phyloP scores from a whole-genome alignment of 1,140 invertebrate genomes.

The Lasioglossum albipes region DNA sequence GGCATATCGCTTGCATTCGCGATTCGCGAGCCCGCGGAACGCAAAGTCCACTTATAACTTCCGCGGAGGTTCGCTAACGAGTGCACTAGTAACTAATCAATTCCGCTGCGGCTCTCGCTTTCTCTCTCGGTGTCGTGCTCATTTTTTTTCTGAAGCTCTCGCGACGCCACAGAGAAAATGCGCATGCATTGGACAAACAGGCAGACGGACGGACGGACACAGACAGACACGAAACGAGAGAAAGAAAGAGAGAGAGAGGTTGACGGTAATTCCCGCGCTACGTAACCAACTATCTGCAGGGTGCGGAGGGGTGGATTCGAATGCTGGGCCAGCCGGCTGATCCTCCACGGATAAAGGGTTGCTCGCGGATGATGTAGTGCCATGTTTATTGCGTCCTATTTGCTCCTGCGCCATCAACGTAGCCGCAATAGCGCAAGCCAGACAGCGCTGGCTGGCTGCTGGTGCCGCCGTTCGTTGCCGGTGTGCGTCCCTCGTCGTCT shows the following conservation, averaged over 20 bases:
- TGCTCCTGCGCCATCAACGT: conserved; percentile 64
- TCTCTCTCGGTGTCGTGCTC: neutral
- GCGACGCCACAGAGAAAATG: neutral
- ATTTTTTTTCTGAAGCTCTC: conserved; percentile 4
- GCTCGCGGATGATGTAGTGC: conserved; percentile 67
- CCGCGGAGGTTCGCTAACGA: neutral
- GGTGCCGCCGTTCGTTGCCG: no score
- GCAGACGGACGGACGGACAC: neutral
- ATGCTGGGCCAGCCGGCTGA: conserved; percentile 26
- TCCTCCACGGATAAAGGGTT: conserved; percentile 66
- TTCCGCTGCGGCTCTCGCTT: neutral
- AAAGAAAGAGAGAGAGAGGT: no score
- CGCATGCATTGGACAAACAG: neutral
- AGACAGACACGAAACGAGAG: no score
- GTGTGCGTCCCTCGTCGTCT: neutral
- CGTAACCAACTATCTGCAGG: conserved; percentile 47
- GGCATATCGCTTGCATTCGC: no score
- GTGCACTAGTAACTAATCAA: conserved; percentile 1
- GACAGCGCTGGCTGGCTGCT: conserved; percentile 2
- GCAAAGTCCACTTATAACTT: neutral
- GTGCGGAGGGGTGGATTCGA: conserved; percentile 44
- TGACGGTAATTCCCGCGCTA: conserved; percentile 29
- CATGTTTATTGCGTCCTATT: conserved; percentile 73
- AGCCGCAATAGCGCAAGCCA: conserved; percentile 61
- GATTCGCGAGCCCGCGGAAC: no score